Evolutionary conservation across 2,888 invertebrate species (phyloP).

Genomic region (Spodoptera exigua): DNA sequence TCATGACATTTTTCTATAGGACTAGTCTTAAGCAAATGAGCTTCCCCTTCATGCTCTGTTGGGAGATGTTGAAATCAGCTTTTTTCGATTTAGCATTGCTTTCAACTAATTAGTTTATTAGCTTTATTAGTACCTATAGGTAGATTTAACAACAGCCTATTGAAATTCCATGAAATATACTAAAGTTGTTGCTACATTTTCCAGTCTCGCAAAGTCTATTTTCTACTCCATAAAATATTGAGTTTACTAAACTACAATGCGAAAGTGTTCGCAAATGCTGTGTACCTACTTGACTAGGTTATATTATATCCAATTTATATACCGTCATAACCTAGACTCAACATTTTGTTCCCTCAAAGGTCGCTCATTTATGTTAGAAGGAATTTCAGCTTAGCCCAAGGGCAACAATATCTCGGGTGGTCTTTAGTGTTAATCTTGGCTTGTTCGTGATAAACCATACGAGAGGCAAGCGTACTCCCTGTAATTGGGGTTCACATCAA

Average conservation of each 20-base stretch:
- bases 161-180: neutral
- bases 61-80: no score
- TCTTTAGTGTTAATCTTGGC: slow-evolving; percentile 12
- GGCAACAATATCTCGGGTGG: slow-evolving; percentile 4
- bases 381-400: slow-evolving; percentile 6
- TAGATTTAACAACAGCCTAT: no score
- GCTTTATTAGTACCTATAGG: no score
- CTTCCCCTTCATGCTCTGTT: no score
- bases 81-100: no score
- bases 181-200: neutral
- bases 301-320: slow-evolving; percentile 20
- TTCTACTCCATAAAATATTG: slow-evolving; percentile 36
- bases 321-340: slow-evolving; percentile 5
- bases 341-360: slow-evolving; percentile 11
- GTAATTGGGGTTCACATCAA: slow-evolving; percentile 44
- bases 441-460: slow-evolving; percentile 18
- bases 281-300: slow-evolving; percentile 25
- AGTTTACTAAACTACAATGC: slow-evolving; percentile 15
- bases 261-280: slow-evolving; percentile 9
- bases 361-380: slow-evolving; percentile 10
- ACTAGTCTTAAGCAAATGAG: no score
- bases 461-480: slow-evolving; percentile 24
- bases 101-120: no score
- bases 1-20: no score
- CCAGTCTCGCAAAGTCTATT: slow-evolving; percentile 20